phyloP scores from a whole-genome alignment of 1,140 invertebrate species.

The Aleiodes sp. region DNA sequence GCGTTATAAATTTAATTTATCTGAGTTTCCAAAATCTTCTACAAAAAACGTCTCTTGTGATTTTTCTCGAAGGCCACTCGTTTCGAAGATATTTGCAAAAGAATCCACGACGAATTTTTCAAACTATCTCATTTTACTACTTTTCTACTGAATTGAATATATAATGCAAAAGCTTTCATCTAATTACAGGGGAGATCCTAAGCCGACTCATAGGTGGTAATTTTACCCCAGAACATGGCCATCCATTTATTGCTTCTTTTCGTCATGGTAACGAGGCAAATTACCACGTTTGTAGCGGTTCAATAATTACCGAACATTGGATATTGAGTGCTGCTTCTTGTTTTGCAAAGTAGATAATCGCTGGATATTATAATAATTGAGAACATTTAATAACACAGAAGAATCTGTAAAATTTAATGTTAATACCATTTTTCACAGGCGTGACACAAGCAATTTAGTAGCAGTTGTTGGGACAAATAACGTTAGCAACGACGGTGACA shows the following conservation, averaged over 20 bases:
- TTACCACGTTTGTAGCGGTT: constrained; percentile 68
- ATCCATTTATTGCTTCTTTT: constrained; percentile 69
- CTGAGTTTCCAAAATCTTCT: no score
- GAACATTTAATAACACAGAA: neutral
- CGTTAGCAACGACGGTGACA: constrained; percentile 11
- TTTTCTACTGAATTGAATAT: neutral
- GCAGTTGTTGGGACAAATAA: constrained; percentile 21
- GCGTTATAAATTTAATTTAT: no score
- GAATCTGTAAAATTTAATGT: neutral
- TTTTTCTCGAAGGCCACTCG: no score
- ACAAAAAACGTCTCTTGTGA: no score
- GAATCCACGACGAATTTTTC: neutral
- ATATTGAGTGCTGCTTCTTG: constrained; percentile 67
- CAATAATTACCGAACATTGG: constrained; percentile 58
- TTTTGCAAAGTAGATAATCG: constrained; percentile 27
- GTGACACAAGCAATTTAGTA: neutral
- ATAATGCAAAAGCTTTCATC: neutral
- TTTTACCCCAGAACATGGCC: constrained; percentile 39
- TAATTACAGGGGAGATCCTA: neutral
- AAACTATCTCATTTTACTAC: neutral
- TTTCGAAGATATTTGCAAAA: no score
- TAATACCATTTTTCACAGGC: neutral
- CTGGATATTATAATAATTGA: constrained; percentile 10
- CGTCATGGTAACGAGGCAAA: constrained; percentile 41
- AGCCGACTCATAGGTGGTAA: neutral